Evolutionary conservation across 1,140 invertebrate species (phyloP).

Genomic region (Tenebrio molitor): DNA sequence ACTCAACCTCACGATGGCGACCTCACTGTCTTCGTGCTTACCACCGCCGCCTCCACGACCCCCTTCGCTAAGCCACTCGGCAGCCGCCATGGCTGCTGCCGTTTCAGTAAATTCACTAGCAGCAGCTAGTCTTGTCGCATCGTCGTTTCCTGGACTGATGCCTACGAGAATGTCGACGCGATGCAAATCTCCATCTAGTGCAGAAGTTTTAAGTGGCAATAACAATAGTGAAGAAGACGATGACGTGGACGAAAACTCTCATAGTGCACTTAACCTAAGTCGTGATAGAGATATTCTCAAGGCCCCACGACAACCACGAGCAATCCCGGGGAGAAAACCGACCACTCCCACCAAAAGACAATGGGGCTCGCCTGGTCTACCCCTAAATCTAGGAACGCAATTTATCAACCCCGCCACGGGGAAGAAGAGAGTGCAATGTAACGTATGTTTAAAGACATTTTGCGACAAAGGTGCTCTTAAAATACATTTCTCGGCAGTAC

Average conservation of each 20-base stretch:
- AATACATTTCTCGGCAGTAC: conserved; percentile 99
- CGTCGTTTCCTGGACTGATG: conserved; percentile 65
- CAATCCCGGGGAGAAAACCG: conserved; percentile 76
- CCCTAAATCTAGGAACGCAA: conserved; percentile 88
- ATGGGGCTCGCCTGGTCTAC: conserved; percentile 86
- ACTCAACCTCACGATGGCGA: conserved; percentile 73
- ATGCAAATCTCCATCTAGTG: conserved; percentile 66
- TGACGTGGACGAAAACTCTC: conserved; percentile 75
- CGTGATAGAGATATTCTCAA: conserved; percentile 67
- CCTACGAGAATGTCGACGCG: conserved; percentile 61
- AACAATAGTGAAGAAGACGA: conserved; percentile 72
- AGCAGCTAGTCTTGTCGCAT: conserved; percentile 66
- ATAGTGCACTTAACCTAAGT: conserved; percentile 79
- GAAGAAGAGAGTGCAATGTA: conserved; percentile 98
- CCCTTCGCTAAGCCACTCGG: conserved; percentile 69
- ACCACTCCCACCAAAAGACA: conserved; percentile 91
- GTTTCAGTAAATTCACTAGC: conserved; percentile 66
- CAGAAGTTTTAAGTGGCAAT: conserved; percentile 64
- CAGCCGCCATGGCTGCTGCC: conserved; percentile 69
- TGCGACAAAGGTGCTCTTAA: conserved; percentile 99
- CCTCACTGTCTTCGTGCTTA: conserved; percentile 74
- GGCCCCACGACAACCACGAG: conserved; percentile 63
- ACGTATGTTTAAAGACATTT: conserved; percentile 98
- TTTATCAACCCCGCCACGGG: conserved; percentile 93
- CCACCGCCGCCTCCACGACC: conserved; percentile 72